These are phyloP conservation scores for Lagorchestes hirsutus DNA, from an alignment of 2,797 vertebrate species.

Conservation along the genomic window DNA sequence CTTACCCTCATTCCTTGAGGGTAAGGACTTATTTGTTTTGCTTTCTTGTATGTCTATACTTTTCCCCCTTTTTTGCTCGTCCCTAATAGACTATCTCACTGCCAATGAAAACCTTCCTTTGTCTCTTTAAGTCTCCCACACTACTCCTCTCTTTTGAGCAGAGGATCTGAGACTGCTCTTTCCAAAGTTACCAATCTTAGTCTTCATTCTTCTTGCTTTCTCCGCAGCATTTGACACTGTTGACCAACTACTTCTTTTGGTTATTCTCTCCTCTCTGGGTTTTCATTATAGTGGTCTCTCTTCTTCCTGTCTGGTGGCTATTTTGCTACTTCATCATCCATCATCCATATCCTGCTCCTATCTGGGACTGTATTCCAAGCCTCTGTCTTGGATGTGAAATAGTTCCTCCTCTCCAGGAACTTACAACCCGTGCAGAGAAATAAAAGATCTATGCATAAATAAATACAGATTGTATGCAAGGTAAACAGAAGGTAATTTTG, in stretches of 20 bases:
- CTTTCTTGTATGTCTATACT: background rate
- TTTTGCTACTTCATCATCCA: background rate
- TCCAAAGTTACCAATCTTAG: background rate
- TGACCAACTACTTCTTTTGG: background rate
- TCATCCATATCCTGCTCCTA: background rate
- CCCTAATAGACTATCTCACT: background rate
- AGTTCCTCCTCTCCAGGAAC: background rate
- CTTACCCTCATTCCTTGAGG: too few relatives aligned
- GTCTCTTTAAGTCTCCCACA: background rate
- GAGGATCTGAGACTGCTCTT: background rate
- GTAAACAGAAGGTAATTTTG: background rate
- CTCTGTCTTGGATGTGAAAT: background rate
- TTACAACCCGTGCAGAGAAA: background rate
- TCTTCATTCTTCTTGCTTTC: background rate
- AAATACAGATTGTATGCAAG: background rate
- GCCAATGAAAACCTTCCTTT: background rate
- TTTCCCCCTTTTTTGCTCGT: background rate
- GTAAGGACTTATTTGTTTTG: background rate
- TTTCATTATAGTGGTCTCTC: background rate
- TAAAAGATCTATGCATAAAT: background rate
- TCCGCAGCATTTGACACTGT: background rate
- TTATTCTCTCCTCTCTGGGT: background rate
- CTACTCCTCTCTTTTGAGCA: background rate
- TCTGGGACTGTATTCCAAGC: background rate
- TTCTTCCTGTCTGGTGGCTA: background rate